phyloP scores from a whole-genome alignment of 2,113 vertebrate genomes.

The Engystomops pustulosus region DNA sequence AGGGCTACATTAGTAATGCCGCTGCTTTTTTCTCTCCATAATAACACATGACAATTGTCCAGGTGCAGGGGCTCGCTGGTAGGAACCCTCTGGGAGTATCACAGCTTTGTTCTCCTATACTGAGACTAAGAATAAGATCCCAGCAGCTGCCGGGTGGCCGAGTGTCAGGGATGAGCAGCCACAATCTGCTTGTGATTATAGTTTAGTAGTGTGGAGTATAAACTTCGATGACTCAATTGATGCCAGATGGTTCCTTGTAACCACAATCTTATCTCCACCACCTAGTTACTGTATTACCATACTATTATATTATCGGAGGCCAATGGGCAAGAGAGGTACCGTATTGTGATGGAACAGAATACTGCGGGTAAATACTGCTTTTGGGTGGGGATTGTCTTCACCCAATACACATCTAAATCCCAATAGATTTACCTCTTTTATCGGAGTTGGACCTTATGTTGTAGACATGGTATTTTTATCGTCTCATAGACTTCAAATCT shows the following conservation, averaged over 20 bases:
- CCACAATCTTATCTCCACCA: neutral
- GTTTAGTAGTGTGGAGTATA: neutral
- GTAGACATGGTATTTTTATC: no score
- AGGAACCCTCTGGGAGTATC: neutral
- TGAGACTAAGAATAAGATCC: neutral
- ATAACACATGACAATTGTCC: neutral
- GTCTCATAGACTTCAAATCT: no score
- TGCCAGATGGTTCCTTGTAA: neutral
- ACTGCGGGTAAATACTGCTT: no score
- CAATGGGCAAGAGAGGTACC: no score
- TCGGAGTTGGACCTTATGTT: no score
- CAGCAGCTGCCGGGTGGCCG: neutral
- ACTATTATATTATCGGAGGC: neutral
- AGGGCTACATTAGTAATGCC: neutral
- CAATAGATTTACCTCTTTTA: no score
- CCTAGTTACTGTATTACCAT: neutral
- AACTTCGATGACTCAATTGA: slow-evolving; percentile 2
- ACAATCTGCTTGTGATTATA: neutral
- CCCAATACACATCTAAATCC: no score
- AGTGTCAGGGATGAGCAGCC: neutral
- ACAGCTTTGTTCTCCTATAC: slow-evolving; percentile 13
- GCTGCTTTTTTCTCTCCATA: neutral
- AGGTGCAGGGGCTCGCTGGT: neutral
- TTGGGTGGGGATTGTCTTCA: no score
- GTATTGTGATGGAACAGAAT: no score